These are phyloP conservation scores for Hypolimnas misippus DNA, from an alignment of 2,888 invertebrate species.

Conservation along the genomic window DNA sequence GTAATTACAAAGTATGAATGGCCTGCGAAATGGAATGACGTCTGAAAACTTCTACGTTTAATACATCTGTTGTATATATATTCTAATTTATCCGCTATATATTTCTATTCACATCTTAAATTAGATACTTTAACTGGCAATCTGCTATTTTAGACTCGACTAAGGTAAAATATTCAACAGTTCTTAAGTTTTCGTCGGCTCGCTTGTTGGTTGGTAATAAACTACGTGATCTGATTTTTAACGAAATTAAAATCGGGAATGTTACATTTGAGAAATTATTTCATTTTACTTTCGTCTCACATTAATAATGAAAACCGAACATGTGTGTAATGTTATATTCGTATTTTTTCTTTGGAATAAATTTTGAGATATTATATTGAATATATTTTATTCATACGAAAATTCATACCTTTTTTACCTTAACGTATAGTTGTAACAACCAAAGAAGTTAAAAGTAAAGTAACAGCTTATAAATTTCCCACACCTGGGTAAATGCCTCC, in stretches of 20 bases:
- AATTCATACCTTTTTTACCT: too few relatives aligned
- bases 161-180: constrained; percentile 11
- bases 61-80: constrained; percentile 49
- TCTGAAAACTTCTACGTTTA: constrained; percentile 67
- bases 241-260: background rate
- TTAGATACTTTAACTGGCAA: constrained; percentile 5
- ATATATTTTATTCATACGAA: too few relatives aligned
- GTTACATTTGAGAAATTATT: constrained; percentile 2
- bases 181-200: constrained; percentile 3
- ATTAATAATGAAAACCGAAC: background rate
- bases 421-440: too few relatives aligned
- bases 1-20: constrained; percentile 67
- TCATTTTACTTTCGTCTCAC: background rate
- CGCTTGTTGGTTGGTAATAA: background rate
- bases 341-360: background rate
- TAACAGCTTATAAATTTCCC: too few relatives aligned
- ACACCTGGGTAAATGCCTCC: too few relatives aligned
- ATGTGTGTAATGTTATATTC: background rate
- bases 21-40: constrained; percentile 59
- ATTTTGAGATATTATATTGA: background rate
- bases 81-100: constrained; percentile 52
- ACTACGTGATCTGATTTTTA: constrained; percentile 6
- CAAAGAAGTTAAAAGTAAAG: too few relatives aligned
- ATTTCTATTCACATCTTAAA: constrained; percentile 43
- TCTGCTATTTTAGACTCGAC: constrained; percentile 30